Evolutionary conservation across 1,140 invertebrate species (phyloP).

Genomic region (Mya arenaria): DNA sequence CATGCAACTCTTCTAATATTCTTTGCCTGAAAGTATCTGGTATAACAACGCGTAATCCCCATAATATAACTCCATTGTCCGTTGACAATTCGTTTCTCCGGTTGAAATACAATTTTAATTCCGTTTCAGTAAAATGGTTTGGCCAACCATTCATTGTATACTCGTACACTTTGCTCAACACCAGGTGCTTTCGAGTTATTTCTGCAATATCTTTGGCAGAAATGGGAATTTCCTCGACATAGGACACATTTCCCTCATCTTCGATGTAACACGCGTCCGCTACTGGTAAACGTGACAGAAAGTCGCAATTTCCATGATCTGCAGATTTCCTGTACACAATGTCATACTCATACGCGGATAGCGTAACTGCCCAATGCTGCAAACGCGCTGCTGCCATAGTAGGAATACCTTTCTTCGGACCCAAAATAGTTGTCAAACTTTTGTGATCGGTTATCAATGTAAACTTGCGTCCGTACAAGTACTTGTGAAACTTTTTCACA

Average conservation of each 20-base stretch:
- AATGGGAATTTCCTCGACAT: constrained; percentile 53
- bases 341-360: constrained; percentile 65
- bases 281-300: constrained; percentile 56
- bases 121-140: background rate
- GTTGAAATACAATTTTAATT: constrained; percentile 45
- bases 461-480: constrained; percentile 80
- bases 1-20: constrained; percentile 81
- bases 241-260: background rate
- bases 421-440: constrained; percentile 80
- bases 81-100: constrained; percentile 49
- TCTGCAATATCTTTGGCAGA: background rate
- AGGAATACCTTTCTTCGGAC: constrained; percentile 73
- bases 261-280: background rate
- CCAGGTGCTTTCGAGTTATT: constrained; percentile 29
- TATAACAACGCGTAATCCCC: constrained; percentile 72
- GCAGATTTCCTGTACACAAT: constrained; percentile 64
- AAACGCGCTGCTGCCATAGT: constrained; percentile 68
- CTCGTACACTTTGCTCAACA: constrained; percentile 22
- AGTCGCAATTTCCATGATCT: constrained; percentile 57
- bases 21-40: constrained; percentile 77
- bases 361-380: constrained; percentile 69
- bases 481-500: constrained; percentile 82
- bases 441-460: constrained; percentile 81
- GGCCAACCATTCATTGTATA: constrained; percentile 44
- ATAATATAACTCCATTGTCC: constrained; percentile 55